Percentiles rank a stretch among this genome's conserved stretches.
phyloP scores from a whole-genome alignment of 1,140 invertebrate genomes.

The Drosophila neocordata region DNA sequence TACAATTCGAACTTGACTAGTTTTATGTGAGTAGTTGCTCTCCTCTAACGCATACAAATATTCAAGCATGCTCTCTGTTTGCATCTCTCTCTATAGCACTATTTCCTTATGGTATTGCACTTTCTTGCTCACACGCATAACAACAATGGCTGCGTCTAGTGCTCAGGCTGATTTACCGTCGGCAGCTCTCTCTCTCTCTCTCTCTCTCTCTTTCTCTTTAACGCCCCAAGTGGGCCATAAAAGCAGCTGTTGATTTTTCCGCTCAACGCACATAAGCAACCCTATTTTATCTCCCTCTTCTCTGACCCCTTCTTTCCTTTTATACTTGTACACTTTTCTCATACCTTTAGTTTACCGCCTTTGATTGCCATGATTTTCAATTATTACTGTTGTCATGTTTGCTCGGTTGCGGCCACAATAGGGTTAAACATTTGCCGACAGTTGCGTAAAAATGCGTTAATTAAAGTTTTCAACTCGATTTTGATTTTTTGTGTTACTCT shows the following conservation, averaged over 20 bases:
- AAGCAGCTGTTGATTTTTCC: slow-evolving; percentile 76
- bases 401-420: slow-evolving; percentile 69
- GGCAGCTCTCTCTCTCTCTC: slow-evolving; percentile 4
- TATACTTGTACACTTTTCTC: slow-evolving; percentile 27
- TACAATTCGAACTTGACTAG: slow-evolving; percentile 52
- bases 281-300: not conserved
- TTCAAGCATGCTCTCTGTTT: slow-evolving; percentile 2
- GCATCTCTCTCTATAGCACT: not conserved
- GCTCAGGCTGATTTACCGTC: slow-evolving; percentile 10
- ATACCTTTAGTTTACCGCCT: slow-evolving; percentile 10
- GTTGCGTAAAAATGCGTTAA: slow-evolving; percentile 80
- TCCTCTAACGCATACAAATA: slow-evolving; percentile 11
- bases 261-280: slow-evolving; percentile 32
- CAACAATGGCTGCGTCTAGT: slow-evolving; percentile 65
- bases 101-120: not conserved
- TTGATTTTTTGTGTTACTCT: slow-evolving; percentile 33
- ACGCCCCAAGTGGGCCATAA: slow-evolving; percentile 21
- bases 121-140: slow-evolving; percentile 39
- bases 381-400: slow-evolving; percentile 79
- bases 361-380: slow-evolving; percentile 80
- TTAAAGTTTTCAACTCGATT: slow-evolving; percentile 78
- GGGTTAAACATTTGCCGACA: slow-evolving; percentile 74
- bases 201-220: slow-evolving; percentile 1
- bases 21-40: slow-evolving; percentile 1
- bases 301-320: not conserved